Base-by-base conservation (phyloP, 2,797 vertebrate species). In the Moxostoma hubbsi region DNA sequence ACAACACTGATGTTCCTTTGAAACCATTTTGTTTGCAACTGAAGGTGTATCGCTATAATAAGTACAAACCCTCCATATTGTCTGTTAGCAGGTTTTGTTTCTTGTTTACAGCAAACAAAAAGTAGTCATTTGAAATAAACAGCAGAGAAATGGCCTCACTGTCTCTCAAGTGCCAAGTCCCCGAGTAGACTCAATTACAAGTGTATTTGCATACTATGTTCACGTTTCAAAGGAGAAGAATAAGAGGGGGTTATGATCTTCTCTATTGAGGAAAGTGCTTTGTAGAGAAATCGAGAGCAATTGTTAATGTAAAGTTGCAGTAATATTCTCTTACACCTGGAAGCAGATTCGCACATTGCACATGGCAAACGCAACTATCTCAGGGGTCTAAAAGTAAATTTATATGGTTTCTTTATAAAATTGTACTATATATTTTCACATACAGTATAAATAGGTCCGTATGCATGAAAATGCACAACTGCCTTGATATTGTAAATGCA, bases 141-240 rank as follows among this genome's bases (percentile, higher is more conserved):
- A 51, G 54, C 46, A 2, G 16, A 50, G 66, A 82, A 53, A 59
- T 57, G 46, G 61, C 65, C 66, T 66, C 45, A 7, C 47, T 75
- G 72, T 82, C 66, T 66, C 58, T 75, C 58, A 75, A 73, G 58
- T 53, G 66, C 71, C 66, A 75, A 79, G 76, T 43, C 54, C 61
- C 65, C 70, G 45, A 71, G 50, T 64, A 88, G 76, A 87, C 89
- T 89, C 89, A 82, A 88, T 90, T 77, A 81, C 72, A 82, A 83
- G 85, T 86, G 82, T 86, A 92, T 89, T 91, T 90, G 88, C 88
- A 90, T 89, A 85, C 89, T 36, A 36, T 36, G 88, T 89, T 85
- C 87, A 82, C 7, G 68, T 75, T 74, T 68, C 72, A 90, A 87
- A 89, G 87, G 66, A 82, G 43, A 65, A 77, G 72, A 71, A 77